These are phyloP conservation scores for Orientallactaga bullata DNA, from an alignment of 2,113 vertebrate species.

Conservation along the genomic window DNA sequence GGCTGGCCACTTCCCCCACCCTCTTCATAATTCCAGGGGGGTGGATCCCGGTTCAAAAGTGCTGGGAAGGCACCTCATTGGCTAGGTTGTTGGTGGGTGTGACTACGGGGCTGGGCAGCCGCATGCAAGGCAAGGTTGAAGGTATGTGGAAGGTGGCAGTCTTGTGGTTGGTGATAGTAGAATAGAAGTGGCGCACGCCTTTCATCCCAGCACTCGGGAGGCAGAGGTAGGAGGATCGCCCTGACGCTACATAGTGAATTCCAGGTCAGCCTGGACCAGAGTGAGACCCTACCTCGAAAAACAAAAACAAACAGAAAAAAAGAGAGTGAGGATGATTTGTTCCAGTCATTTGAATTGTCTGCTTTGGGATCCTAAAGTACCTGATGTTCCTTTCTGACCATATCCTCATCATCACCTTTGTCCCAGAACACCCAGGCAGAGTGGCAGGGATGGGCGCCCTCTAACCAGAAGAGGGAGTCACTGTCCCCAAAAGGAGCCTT, in stretches of 20 bases:
- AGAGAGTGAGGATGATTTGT: background rate
- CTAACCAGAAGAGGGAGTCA: background rate
- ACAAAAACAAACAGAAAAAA: too few relatives aligned
- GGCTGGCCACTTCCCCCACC: background rate
- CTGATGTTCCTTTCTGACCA: background rate
- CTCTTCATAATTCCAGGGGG: background rate
- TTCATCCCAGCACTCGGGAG: too few relatives aligned
- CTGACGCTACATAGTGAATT: too few relatives aligned
- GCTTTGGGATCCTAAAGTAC: background rate
- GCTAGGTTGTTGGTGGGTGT: constrained; percentile 1
- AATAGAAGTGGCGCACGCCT: too few relatives aligned
- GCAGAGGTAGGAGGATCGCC: too few relatives aligned
- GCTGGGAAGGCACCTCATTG: constrained; percentile 44
- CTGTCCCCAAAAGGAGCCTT: background rate
- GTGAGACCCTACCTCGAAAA: too few relatives aligned
- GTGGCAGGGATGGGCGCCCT: background rate
- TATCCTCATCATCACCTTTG: background rate
- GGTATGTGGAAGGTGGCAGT: background rate
- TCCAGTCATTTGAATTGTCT: rapidly evolving
- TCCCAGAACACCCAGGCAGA: background rate
- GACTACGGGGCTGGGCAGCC: background rate
- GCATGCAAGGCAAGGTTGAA: background rate
- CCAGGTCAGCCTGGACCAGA: too few relatives aligned
- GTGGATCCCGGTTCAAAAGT: constrained; percentile 67
- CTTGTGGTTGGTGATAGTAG: background rate